Percentiles rank a stretch among this genome's conserved stretches.
These are phyloP conservation scores for Muricea muricata DNA, from an alignment of 92 coral and sea anemone genomes.

Conservation along the genomic window DNA sequence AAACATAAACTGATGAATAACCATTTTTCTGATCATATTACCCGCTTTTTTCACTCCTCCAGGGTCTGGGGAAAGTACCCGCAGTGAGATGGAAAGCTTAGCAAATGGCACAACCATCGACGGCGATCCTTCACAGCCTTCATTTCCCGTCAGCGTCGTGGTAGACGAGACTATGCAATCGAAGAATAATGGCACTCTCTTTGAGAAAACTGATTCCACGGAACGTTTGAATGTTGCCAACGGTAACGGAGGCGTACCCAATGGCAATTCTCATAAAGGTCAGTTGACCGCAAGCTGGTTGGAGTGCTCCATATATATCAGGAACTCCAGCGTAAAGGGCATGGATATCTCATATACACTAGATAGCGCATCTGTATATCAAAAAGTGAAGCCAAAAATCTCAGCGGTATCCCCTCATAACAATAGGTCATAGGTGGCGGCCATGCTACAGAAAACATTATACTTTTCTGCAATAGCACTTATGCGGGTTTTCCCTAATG, in stretches of 20 bases:
- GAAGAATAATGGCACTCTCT: slow-evolving; percentile 31
- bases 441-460: no score
- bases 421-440: no score
- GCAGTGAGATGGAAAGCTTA: slow-evolving; percentile 17
- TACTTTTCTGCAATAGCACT: no score
- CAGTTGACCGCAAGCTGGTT: not conserved
- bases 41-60: not conserved
- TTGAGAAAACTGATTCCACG: slow-evolving; percentile 6
- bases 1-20: no score
- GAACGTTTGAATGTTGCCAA: slow-evolving; percentile 36
- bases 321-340: no score
- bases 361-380: no score
- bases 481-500: no score
- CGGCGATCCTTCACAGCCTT: slow-evolving; percentile 44
- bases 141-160: slow-evolving; percentile 42
- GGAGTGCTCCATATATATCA: no score
- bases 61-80: slow-evolving; percentile 37
- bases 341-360: no score
- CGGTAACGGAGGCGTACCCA: slow-evolving; percentile 83
- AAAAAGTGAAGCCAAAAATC: no score
- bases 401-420: no score
- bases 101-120: slow-evolving; percentile 12
- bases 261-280: slow-evolving; percentile 89
- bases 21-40: not conserved
- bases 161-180: slow-evolving; percentile 25